Evolutionary conservation across 2,113 vertebrate species (phyloP).

Genomic region (Corydoras maculifer): DNA sequence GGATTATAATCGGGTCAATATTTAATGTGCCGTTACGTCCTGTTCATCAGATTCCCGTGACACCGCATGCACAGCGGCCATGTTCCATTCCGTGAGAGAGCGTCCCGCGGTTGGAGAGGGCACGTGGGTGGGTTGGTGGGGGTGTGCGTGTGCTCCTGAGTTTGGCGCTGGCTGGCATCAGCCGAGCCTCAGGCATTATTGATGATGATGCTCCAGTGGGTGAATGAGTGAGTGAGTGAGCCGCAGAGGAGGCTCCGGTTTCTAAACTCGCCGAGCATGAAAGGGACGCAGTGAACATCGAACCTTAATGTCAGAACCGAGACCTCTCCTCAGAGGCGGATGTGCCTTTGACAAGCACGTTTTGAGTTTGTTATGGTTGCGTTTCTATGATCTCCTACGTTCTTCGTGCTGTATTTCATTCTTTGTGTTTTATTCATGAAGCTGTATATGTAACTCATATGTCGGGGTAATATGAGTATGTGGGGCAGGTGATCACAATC

Average conservation of each 20-base stretch:
- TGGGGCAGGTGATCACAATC: not conserved
- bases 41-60: not conserved
- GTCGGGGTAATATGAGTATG: not conserved
- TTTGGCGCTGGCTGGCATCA: not conserved
- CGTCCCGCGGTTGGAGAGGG: not conserved
- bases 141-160: not conserved
- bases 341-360: not conserved
- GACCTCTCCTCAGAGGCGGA: too few relatives aligned
- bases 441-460: not conserved
- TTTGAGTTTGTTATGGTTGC: not conserved
- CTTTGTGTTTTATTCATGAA: not conserved
- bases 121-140: too few relatives aligned
- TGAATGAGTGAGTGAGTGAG: conserved; percentile 26
- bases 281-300: not conserved
- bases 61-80: not conserved
- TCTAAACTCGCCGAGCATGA: conserved; percentile 1
- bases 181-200: conserved; percentile 31
- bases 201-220: conserved; percentile 17
- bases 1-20: too few relatives aligned
- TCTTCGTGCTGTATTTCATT: not conserved
- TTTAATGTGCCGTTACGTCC: too few relatives aligned
- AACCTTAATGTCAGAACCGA: too few relatives aligned
- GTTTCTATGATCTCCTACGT: not conserved
- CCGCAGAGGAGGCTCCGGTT: conserved; percentile 17
- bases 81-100: conserved; percentile 1